phyloP scores from a whole-genome alignment of 2,797 vertebrate genomes.

The Aselliscus stoliczkanus region DNA sequence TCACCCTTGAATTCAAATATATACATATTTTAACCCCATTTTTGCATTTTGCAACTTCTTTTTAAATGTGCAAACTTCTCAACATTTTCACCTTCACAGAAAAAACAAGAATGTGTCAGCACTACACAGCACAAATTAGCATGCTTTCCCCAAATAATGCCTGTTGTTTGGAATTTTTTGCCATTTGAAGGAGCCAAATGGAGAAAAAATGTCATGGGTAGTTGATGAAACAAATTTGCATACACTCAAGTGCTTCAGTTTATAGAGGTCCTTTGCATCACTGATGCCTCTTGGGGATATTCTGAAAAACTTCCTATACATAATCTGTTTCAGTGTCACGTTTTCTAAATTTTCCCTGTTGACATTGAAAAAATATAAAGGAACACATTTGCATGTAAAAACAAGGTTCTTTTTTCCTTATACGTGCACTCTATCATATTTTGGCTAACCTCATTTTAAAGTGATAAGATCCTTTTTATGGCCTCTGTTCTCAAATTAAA shows the following conservation, averaged over 20 bases:
- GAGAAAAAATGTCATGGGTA: constrained; percentile 6
- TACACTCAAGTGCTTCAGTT: background rate
- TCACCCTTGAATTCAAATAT: background rate
- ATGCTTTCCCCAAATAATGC: background rate
- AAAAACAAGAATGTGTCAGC: background rate
- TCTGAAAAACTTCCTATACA: constrained; percentile 33
- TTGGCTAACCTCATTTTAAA: constrained; percentile 8
- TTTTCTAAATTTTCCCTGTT: constrained; percentile 55
- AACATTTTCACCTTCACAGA: background rate
- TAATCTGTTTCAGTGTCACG: constrained; percentile 32
- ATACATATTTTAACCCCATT: background rate
- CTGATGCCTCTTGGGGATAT: constrained; percentile 17
- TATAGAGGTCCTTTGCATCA: background rate
- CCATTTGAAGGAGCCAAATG: constrained; percentile 29
- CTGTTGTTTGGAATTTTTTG: constrained; percentile 23
- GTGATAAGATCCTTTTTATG: background rate
- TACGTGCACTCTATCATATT: background rate
- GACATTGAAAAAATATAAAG: constrained; percentile 54
- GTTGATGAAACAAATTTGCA: constrained; percentile 30
- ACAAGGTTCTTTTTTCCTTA: constrained; percentile 45
- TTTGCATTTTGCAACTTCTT: background rate
- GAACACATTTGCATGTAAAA: constrained; percentile 21
- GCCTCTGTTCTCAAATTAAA: background rate
- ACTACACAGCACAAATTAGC: background rate
- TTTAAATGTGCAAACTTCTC: background rate